Evolutionary conservation across 2,113 vertebrate genomes (phyloP).

Genomic region (Lanius collurio): DNA sequence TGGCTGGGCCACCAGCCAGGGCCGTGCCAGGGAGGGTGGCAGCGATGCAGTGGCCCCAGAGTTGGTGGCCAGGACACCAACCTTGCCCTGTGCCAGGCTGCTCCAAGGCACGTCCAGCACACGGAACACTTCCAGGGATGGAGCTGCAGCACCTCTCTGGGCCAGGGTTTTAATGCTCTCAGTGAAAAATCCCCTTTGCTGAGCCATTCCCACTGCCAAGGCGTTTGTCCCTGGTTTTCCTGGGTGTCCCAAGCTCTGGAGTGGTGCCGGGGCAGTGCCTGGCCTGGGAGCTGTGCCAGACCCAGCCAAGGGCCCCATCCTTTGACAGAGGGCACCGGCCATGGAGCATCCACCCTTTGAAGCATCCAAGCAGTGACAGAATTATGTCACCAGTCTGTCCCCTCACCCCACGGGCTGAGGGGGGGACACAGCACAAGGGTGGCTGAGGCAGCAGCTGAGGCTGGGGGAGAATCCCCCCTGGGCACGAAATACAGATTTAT

Average conservation of each 20-base stretch:
- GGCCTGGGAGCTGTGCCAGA: not conserved
- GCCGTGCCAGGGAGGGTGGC: not conserved
- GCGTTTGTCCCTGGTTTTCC: not conserved
- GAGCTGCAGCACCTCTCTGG: not conserved
- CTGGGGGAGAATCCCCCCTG: not conserved
- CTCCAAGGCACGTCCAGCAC: not conserved
- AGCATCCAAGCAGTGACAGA: not conserved
- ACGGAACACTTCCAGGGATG: rapidly evolving
- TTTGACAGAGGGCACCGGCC: not conserved
- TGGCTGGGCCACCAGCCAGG: no score
- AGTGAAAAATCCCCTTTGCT: not conserved
- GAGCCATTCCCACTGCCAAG: not conserved
- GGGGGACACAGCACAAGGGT: not conserved
- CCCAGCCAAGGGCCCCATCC: not conserved
- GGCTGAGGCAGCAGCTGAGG: not conserved
- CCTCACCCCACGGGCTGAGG: not conserved
- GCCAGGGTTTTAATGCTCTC: not conserved
- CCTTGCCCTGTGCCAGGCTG: not conserved
- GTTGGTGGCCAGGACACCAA: not conserved
- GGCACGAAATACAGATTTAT: not conserved
- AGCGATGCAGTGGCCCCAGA: not conserved
- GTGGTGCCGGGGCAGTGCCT: not conserved
- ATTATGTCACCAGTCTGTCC: not conserved
- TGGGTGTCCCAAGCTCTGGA: not conserved
- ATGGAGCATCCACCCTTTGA: no score